These are phyloP conservation scores for Holothuria leucospilota DNA, from an alignment of 53 echinoderm and acorn worm genomes.

Conservation along the genomic window DNA sequence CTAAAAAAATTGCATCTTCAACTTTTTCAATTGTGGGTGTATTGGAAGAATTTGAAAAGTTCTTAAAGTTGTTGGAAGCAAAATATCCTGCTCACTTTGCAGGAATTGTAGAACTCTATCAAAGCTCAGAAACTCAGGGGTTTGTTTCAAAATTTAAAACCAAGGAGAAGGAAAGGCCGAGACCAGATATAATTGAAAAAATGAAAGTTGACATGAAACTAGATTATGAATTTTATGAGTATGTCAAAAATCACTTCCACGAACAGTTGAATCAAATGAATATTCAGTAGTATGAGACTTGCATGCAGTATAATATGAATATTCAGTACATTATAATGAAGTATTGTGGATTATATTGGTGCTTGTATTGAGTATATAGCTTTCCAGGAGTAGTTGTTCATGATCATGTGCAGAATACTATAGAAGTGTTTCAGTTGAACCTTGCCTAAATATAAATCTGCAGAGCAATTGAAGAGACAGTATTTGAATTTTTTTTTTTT, in stretches of 20 bases:
- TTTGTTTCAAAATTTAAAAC: constrained; percentile 39
- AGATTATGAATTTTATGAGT: constrained; percentile 46
- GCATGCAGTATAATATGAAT: no score
- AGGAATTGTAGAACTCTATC: constrained; percentile 6
- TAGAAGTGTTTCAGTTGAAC: no score
- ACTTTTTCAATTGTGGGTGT: constrained; percentile 25
- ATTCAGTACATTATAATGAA: no score
- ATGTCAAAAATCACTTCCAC: constrained; percentile 37
- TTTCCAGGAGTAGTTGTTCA: no score
- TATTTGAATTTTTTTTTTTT: no score
- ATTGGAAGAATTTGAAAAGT: constrained; percentile 38
- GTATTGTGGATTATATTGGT: no score
- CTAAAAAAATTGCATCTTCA: neutral
- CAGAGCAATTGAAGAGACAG: no score
- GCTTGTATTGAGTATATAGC: no score
- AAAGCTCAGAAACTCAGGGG: neutral
- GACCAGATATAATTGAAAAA: constrained; percentile 39
- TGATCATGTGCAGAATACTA: no score
- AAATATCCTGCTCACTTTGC: constrained; percentile 12
- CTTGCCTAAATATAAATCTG: no score
- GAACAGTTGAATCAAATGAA: constrained; percentile 19
- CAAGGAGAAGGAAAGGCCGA: constrained; percentile 19
- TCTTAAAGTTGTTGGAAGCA: constrained; percentile 23
- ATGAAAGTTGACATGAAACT: constrained; percentile 55
- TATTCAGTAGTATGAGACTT: neutral